Evolutionary conservation across 2,888 invertebrate species (phyloP).

Genomic region (Nineta flava): DNA sequence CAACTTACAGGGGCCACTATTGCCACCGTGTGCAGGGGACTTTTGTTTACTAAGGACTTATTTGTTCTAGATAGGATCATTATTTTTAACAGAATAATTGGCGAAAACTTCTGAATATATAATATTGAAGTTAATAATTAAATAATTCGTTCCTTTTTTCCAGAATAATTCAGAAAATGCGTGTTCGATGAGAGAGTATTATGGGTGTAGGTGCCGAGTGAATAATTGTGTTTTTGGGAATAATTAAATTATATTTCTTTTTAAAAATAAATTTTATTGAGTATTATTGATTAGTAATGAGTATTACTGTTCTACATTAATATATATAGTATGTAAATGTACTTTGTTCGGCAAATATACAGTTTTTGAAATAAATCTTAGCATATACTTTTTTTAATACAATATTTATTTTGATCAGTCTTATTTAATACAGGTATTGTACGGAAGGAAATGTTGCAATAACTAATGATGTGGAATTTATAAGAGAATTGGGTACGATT

Average conservation of each 20-base stretch:
- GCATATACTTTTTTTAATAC: too few relatives aligned
- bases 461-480: too few relatives aligned
- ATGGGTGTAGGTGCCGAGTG: conserved; percentile 1
- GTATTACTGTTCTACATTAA: conserved; percentile 8
- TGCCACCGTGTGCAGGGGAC: too few relatives aligned
- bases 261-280: conserved; percentile 10
- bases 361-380: conserved; percentile 3
- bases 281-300: conserved; percentile 8
- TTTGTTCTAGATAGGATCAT: too few relatives aligned
- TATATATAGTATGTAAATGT: conserved; percentile 7
- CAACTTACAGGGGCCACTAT: too few relatives aligned
- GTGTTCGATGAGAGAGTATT: not conserved
- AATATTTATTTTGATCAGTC: too few relatives aligned
- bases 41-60: too few relatives aligned
- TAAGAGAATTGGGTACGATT: too few relatives aligned
- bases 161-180: not conserved
- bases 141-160: not conserved
- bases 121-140: not conserved
- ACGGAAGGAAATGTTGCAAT: too few relatives aligned
- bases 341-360: conserved; percentile 7
- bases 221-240: conserved; percentile 1
- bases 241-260: conserved; percentile 9
- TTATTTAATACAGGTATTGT: too few relatives aligned
- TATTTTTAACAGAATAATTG: too few relatives aligned
- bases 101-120: too few relatives aligned